Evolutionary conservation across 2,797 vertebrate genomes (phyloP), one percentile per base, ranked within the genome.

Genomic region (Chelidonichthys spinosus): DNA sequence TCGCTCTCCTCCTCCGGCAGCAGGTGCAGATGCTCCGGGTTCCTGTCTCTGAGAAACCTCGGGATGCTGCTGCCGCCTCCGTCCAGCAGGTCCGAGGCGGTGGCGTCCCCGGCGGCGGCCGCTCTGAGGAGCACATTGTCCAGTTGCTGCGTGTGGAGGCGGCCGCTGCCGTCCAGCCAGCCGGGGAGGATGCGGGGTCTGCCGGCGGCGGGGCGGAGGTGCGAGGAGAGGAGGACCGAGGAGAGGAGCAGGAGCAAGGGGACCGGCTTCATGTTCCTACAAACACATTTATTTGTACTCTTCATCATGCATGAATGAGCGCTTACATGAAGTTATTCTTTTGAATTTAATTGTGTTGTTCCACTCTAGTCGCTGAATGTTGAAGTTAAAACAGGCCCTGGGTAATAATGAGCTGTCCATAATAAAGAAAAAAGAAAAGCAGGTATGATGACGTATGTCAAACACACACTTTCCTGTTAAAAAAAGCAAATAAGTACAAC

Each of bases 231-330:
- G 78, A 95, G 89, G 72, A 94, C 82, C 11, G 90, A 92, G 76
- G 90, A 93, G 68, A 94, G 85, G 63, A 96, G 90, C 71, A 96
- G 90, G 70, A 94, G 85, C 79, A 94, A 65, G n/a, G 92, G 85
- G 69, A 87, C 79, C 6, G 87, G 74, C 91, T 93, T 95, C 95
- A 96, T 95, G 76, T 86, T 25, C 87, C 92, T 93, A 85, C 11
- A 70, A 25, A 25, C 25, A 25, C 25, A 25, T 25, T 25, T 25
- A 2, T 25, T 25, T 25, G 25, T 25, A 25, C 6, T 15, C 14
- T 44, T n/a, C n/a, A 2, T 46, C 44, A 46, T 46, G 6, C 44
- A 17, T 3, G 15, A 15, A 17, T 49, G 46, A 49, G 3, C 15
- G 46, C 46, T 17, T n/a, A 49, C n/a, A 49, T 14, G 2, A 33